Evolutionary conservation across 2,888 invertebrate species (phyloP).

Genomic region (Steinernema hermaphroditum): DNA sequence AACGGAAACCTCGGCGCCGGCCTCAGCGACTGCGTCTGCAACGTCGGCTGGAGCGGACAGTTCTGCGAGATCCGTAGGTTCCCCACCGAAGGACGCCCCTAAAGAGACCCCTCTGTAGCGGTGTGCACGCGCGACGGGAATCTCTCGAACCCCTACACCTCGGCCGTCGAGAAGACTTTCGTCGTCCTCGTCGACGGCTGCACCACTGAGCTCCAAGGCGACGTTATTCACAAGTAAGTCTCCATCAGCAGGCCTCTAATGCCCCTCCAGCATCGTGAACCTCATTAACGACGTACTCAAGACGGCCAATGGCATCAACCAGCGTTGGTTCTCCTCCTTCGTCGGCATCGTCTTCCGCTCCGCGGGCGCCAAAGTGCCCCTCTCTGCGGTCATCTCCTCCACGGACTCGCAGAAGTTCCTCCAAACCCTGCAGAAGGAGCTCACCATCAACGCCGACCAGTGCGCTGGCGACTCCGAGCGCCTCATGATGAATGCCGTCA

Average conservation of each 20-base stretch:
- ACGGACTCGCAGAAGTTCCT: neutral
- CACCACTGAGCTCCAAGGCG: constrained; percentile 41
- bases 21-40: constrained; percentile 40
- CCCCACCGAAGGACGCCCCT: neutral
- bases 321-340: constrained; percentile 47
- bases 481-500: constrained; percentile 2
- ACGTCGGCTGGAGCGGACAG: constrained; percentile 40
- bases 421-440: neutral
- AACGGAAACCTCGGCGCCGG: constrained; percentile 41
- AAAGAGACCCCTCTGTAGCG: constrained; percentile 40
- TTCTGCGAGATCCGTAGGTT: constrained; percentile 49
- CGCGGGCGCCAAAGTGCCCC: constrained; percentile 24
- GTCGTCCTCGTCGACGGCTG: constrained; percentile 50
- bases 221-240: constrained; percentile 37
- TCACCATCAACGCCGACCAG: neutral
- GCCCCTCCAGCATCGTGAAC: neutral
- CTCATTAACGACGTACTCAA: constrained; percentile 26
- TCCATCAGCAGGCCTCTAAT: neutral
- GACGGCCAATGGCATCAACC: neutral
- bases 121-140: constrained; percentile 40
- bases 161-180: constrained; percentile 41
- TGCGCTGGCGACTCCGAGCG: neutral
- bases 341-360: constrained; percentile 51
- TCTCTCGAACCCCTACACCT: constrained; percentile 37
- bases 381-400: neutral